Conservation (phyloP, 2,797 vertebrate genomes). For the Orientallactaga sibirica region DNA sequence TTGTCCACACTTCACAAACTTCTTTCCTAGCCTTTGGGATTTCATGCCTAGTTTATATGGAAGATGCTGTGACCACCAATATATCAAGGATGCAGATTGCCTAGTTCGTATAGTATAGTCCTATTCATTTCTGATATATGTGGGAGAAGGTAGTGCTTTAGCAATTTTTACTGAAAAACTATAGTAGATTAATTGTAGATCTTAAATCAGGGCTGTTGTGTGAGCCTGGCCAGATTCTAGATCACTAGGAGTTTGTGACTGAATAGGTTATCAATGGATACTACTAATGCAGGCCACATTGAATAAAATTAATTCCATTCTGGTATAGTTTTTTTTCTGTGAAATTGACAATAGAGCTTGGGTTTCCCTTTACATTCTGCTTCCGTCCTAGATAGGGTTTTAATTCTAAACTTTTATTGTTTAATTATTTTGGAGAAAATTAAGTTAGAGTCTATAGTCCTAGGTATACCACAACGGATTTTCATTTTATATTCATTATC, state of each 20-base stretch:
- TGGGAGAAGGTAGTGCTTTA: not conserved
- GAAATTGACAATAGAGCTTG: not conserved
- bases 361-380: not conserved
- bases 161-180: conserved; percentile 1
- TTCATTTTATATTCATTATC: not conserved
- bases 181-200: conserved; percentile 7
- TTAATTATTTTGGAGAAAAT: not conserved
- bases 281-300: not conserved
- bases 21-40: not conserved
- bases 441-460: not conserved
- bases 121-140: conserved; percentile 41
- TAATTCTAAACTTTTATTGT: not conserved
- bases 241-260: not conserved
- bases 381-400: not conserved
- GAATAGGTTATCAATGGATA: not conserved
- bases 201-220: not conserved
- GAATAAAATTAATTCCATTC: not conserved
- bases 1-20: not conserved
- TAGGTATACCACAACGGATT: not conserved
- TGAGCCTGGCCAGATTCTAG: not conserved
- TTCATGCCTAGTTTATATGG: not conserved
- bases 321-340: not conserved
- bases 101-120: not conserved
- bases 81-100: too few species aligned
- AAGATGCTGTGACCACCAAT: too few species aligned